A percentile compares a stretch with the other conserved stretches of the same genome.
Evolutionary conservation across 2,888 invertebrate species (phyloP).

Genomic region (Folsomia manolachei): DNA sequence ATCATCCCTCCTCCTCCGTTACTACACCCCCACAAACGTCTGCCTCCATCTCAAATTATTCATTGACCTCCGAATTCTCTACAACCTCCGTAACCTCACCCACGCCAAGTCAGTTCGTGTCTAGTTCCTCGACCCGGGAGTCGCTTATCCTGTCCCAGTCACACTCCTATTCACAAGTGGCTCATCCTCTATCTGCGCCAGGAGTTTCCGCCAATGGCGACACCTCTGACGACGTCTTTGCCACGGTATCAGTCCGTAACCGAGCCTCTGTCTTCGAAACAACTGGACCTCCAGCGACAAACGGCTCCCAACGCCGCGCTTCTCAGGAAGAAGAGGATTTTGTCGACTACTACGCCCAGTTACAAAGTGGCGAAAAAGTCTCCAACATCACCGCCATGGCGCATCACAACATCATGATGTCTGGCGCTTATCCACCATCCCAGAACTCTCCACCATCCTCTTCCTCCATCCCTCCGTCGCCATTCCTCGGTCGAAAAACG

Average conservation of each 20-base stretch:
- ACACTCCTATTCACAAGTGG: background rate
- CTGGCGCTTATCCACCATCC: background rate
- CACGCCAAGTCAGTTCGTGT: conserved; percentile 27
- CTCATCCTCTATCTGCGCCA: background rate
- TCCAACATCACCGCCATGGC: conserved; percentile 26
- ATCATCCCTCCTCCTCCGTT: conserved; percentile 35
- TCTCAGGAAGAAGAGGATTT: conserved; percentile 2
- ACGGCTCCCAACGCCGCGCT: conserved; percentile 21
- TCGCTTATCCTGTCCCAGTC: background rate
- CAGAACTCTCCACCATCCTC: background rate
- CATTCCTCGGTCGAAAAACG: conserved; percentile 44
- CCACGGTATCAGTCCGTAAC: conserved; percentile 43
- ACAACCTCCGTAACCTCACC: conserved; percentile 49
- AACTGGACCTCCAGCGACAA: conserved; percentile 9
- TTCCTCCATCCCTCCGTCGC: conserved; percentile 40
- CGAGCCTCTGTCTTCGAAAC: conserved; percentile 45
- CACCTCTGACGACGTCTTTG: conserved; percentile 45
- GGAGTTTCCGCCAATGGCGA: conserved; percentile 29
- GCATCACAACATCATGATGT: background rate
- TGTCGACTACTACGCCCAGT: background rate
- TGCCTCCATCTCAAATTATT: conserved; percentile 48
- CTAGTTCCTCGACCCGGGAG: background rate
- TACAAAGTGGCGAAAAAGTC: background rate
- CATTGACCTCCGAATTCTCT: conserved; percentile 48
- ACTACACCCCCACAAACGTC: conserved; percentile 48